These are phyloP conservation scores for Nephrocerus scutellatus DNA, from an alignment of 2,888 invertebrate species.

Conservation along the genomic window DNA sequence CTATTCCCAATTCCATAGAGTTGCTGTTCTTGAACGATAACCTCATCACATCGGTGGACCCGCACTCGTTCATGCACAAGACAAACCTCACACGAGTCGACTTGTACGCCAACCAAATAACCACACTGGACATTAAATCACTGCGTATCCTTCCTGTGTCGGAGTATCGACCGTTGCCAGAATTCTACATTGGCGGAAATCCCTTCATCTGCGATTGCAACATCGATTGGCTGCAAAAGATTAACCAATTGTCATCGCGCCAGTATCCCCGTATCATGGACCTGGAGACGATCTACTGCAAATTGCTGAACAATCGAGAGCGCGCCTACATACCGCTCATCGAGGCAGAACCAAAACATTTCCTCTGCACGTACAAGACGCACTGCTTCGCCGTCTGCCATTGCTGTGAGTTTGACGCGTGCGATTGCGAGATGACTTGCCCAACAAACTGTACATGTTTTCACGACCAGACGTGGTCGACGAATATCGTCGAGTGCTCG, in stretches of 20 bases:
- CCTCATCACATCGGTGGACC: constrained; percentile 74
- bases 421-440: constrained; percentile 96
- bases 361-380: constrained; percentile 84
- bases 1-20: constrained; percentile 79
- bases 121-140: constrained; percentile 83
- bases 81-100: constrained; percentile 83
- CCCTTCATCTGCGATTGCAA: constrained; percentile 92
- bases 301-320: constrained; percentile 76
- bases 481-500: constrained; percentile 88
- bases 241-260: constrained; percentile 76
- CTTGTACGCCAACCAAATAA: constrained; percentile 86
- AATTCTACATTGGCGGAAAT: constrained; percentile 90
- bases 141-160: constrained; percentile 72
- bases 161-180: constrained; percentile 67
- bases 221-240: constrained; percentile 90
- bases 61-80: constrained; percentile 84
- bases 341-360: constrained; percentile 81
- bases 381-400: constrained; percentile 92
- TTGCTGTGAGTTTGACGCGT: constrained; percentile 94
- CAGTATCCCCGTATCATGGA: constrained; percentile 90
- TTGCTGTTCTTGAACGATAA: constrained; percentile 84
- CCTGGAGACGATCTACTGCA: constrained; percentile 82
- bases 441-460: constrained; percentile 91
- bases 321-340: constrained; percentile 77
- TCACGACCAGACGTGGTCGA: constrained; percentile 88